Evolutionary conservation across 1,140 invertebrate genomes (phyloP).

Genomic region (Zaprionus inermis): DNA sequence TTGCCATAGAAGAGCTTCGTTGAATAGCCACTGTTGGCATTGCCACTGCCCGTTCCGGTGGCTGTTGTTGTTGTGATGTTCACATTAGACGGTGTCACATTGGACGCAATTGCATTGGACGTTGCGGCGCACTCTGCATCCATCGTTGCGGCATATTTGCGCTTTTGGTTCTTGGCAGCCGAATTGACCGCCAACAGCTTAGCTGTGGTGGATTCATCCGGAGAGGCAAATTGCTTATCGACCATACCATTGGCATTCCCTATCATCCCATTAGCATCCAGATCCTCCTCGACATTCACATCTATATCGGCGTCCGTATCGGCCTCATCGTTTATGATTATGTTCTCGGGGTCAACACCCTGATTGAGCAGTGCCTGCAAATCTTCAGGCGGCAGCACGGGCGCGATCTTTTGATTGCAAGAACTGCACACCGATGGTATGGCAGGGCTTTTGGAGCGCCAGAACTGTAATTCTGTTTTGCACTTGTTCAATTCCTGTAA

Average conservation of each 20-base stretch:
- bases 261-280: neutral
- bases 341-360: constrained; percentile 86
- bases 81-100: constrained; percentile 40
- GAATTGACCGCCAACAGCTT: constrained; percentile 73
- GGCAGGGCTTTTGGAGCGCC: constrained; percentile 93
- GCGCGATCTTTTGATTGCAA: constrained; percentile 86
- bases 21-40: constrained; percentile 54
- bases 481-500: constrained; percentile 93
- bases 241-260: constrained; percentile 3
- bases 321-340: constrained; percentile 81
- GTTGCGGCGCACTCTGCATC: constrained; percentile 37
- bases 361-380: constrained; percentile 87
- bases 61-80: constrained; percentile 29
- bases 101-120: constrained; percentile 72
- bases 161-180: constrained; percentile 69
- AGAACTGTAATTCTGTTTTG: constrained; percentile 95
- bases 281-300: constrained; percentile 42
- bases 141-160: constrained; percentile 49
- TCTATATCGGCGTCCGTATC: constrained; percentile 25
- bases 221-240: constrained; percentile 61
- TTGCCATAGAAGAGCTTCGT: constrained; percentile 76
- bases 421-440: constrained; percentile 86
- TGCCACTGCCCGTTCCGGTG: neutral
- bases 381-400: constrained; percentile 86
- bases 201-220: constrained; percentile 75